A percentile compares a stretch with the other conserved stretches of the same genome.
phyloP scores from a whole-genome alignment of 2,797 vertebrate genomes.

The Holocentrus rufus region DNA sequence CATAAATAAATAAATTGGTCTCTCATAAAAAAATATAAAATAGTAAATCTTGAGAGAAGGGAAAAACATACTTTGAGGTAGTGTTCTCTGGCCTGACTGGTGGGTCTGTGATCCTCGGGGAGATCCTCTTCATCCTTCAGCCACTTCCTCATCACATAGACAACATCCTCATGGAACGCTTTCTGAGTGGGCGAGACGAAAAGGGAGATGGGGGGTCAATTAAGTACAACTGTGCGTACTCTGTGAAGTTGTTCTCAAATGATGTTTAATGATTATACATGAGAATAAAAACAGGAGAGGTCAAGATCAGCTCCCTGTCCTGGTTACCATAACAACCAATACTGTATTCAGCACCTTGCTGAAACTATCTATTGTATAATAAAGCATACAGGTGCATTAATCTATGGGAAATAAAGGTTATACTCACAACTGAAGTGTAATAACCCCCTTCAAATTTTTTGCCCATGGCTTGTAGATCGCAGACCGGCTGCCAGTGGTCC shows the following conservation, averaged over 20 bases:
- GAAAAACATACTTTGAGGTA: conserved; percentile 78
- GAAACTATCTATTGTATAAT: not conserved
- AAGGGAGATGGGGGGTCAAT: not conserved
- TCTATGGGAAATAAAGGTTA: not conserved
- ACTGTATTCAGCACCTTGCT: not conserved
- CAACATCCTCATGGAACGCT: conserved; percentile 81
- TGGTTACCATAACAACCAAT: not conserved
- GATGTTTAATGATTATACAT: not conserved
- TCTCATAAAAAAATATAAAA: conserved; percentile 13
- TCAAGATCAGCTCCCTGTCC: not conserved
- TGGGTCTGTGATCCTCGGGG: conserved; percentile 65
- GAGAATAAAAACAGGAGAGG: conserved; percentile 7
- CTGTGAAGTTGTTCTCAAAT: too few relatives aligned
- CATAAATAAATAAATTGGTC: not conserved
- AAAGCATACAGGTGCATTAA: not conserved
- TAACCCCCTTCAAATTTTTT: conserved; percentile 80
- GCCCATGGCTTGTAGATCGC: conserved; percentile 83
- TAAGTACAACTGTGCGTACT: not conserved
- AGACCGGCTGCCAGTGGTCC: conserved; percentile 68
- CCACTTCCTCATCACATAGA: conserved; percentile 75
- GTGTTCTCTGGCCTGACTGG: conserved; percentile 68
- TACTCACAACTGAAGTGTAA: conserved; percentile 87
- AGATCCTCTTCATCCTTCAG: conserved; percentile 74
- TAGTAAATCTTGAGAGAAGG: not conserved
- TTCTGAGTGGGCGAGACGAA: conserved; percentile 68